phyloP scores from a whole-genome alignment of 2,113 vertebrate species.

The Ursus arctos region DNA sequence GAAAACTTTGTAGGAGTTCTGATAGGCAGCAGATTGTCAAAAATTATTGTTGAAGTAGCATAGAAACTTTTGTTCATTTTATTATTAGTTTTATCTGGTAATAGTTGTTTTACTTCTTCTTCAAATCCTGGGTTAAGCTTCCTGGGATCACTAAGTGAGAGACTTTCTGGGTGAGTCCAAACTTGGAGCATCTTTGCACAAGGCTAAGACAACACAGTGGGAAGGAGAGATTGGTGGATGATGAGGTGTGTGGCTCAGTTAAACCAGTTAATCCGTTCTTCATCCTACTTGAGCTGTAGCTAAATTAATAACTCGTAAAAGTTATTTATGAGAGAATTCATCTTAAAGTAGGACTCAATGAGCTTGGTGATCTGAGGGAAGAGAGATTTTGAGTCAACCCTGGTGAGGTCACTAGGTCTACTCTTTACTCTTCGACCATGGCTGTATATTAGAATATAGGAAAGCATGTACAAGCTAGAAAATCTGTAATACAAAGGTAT shows the following conservation, averaged over 20 bases:
- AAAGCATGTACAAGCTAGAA: background rate
- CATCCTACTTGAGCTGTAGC: background rate
- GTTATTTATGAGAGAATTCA: background rate
- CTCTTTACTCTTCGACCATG: background rate
- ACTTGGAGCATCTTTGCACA: background rate
- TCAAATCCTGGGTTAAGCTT: background rate
- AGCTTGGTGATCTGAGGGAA: background rate
- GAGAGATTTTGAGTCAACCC: background rate
- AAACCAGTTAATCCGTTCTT: background rate
- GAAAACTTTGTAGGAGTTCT: background rate
- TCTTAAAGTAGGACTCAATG: background rate
- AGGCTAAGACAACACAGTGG: background rate
- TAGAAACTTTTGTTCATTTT: background rate
- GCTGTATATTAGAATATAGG: background rate
- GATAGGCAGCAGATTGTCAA: background rate
- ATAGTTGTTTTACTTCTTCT: background rate
- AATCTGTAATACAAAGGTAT: background rate
- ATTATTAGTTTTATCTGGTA: background rate
- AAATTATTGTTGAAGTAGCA: too few species aligned
- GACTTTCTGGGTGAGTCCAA: background rate
- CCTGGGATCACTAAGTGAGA: background rate
- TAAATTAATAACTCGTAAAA: conserved; percentile 19
- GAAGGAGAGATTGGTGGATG: background rate
- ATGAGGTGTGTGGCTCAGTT: background rate
- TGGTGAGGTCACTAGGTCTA: background rate